phyloP scores from a whole-genome alignment of 2,888 invertebrate species.

The Acholoe squamosa region DNA sequence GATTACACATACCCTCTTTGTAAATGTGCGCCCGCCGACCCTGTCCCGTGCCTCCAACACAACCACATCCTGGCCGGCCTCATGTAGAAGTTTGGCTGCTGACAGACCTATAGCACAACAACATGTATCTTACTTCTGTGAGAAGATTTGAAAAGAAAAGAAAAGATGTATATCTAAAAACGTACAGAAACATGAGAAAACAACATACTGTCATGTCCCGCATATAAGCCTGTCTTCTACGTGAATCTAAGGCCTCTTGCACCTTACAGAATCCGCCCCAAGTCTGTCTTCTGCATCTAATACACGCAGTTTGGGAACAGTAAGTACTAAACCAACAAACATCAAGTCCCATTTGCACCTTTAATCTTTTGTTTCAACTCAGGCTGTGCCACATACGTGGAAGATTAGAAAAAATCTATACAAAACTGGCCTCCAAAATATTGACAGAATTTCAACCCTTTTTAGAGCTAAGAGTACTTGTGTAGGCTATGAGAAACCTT shows the following conservation, averaged over 20 bases:
- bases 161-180: neutral
- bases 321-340: too few species aligned
- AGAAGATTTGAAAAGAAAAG: neutral
- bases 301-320: too few species aligned
- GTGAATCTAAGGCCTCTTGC: too few species aligned
- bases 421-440: too few species aligned
- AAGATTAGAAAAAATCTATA: too few species aligned
- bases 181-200: neutral
- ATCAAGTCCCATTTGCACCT: too few species aligned
- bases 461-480: too few species aligned
- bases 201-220: neutral
- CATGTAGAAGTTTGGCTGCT: constrained; percentile 77
- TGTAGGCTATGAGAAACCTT: too few species aligned
- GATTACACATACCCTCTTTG: constrained; percentile 73
- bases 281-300: neutral
- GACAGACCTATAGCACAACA: constrained; percentile 75
- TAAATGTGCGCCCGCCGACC: constrained; percentile 84
- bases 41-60: constrained; percentile 82
- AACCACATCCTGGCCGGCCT: constrained; percentile 75
- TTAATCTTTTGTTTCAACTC: too few species aligned
- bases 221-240: neutral
- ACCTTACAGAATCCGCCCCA: too few species aligned
- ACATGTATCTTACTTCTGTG: neutral
- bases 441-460: too few species aligned
- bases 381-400: too few species aligned